phyloP scores from a whole-genome alignment of 1,140 invertebrate species.

The Danaus melanippus region DNA sequence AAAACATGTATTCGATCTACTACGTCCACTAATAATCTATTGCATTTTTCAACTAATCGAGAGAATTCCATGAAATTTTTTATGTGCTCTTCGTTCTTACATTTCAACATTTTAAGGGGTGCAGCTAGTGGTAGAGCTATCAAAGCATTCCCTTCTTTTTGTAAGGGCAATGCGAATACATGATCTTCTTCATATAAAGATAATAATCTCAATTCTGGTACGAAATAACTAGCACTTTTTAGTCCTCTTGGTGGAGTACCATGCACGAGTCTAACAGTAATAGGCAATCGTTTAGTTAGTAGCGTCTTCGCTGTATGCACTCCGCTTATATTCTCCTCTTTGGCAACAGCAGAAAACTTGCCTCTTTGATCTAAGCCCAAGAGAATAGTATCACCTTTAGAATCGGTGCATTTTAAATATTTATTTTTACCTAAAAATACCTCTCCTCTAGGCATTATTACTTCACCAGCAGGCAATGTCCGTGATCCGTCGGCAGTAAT shows the following conservation, averaged over 20 bases:
- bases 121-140: constrained; percentile 88
- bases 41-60: constrained; percentile 84
- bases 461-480: constrained; percentile 83
- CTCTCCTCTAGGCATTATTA: constrained; percentile 83
- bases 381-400: constrained; percentile 86
- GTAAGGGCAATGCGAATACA: constrained; percentile 87
- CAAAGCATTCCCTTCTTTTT: constrained; percentile 83
- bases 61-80: constrained; percentile 85
- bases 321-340: constrained; percentile 93
- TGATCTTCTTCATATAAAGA: constrained; percentile 89
- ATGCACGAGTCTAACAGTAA: constrained; percentile 92
- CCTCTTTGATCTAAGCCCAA: constrained; percentile 89
- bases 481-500: constrained; percentile 81
- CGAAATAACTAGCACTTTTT: constrained; percentile 84
- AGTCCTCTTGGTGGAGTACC: constrained; percentile 86
- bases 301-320: constrained; percentile 91
- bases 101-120: constrained; percentile 87
- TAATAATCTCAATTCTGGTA: constrained; percentile 86
- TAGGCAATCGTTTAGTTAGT: constrained; percentile 87
- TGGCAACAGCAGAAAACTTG: constrained; percentile 90
- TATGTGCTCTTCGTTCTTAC: constrained; percentile 87
- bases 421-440: constrained; percentile 78
- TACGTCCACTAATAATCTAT: constrained; percentile 84
- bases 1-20: constrained; percentile 87
- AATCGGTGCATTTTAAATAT: constrained; percentile 89